A percentile compares a stretch with the other conserved stretches of the same genome.
Evolutionary conservation across 1,140 invertebrate species (phyloP).

Genomic region (Ceratoteleas bidentatus): DNA sequence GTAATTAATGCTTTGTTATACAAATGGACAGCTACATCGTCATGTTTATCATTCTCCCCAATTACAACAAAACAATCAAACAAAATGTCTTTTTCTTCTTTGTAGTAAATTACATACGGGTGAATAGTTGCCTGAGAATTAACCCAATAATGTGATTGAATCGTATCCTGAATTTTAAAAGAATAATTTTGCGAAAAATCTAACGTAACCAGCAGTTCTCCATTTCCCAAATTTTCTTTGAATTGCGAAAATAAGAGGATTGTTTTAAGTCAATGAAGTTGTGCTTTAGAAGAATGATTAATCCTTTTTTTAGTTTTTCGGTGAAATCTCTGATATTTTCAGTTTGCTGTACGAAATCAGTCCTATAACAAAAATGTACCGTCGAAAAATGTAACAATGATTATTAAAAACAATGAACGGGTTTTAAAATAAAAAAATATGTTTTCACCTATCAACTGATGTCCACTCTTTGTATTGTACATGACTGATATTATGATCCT

Average conservation of each 20-base stretch:
- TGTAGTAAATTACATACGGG: slow-evolving; percentile 14
- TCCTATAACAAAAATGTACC: slow-evolving; percentile 13
- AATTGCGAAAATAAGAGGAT: slow-evolving; percentile 7
- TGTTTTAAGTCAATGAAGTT: slow-evolving; percentile 23
- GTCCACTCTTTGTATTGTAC: slow-evolving; percentile 34
- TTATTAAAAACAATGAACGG: not conserved
- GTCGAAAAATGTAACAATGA: slow-evolving; percentile 7
- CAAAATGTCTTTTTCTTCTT: slow-evolving; percentile 9
- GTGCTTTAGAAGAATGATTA: slow-evolving; percentile 17
- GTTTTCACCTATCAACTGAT: slow-evolving; percentile 29
- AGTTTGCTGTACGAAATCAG: slow-evolving; percentile 14
- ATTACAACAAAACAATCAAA: slow-evolving; percentile 28
- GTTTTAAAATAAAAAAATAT: not conserved
- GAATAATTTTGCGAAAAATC: slow-evolving; percentile 51
- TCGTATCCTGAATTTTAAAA: slow-evolving; percentile 51
- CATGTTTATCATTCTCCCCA: slow-evolving; percentile 41
- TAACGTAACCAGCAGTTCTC: slow-evolving; percentile 18
- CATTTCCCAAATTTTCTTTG: not conserved
- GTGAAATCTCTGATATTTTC: slow-evolving; percentile 8
- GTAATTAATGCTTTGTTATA: slow-evolving; percentile 1
- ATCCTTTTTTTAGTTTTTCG: slow-evolving; percentile 5
- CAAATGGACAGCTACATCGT: slow-evolving; percentile 9
- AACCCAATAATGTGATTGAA: slow-evolving; percentile 66
- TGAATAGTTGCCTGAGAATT: slow-evolving; percentile 27
- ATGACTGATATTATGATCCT: slow-evolving; percentile 10